A percentile compares a stretch with the other conserved stretches of the same genome.
Conservation (phyloP, 2,797 vertebrate species). For the Serranus cabrilla region DNA sequence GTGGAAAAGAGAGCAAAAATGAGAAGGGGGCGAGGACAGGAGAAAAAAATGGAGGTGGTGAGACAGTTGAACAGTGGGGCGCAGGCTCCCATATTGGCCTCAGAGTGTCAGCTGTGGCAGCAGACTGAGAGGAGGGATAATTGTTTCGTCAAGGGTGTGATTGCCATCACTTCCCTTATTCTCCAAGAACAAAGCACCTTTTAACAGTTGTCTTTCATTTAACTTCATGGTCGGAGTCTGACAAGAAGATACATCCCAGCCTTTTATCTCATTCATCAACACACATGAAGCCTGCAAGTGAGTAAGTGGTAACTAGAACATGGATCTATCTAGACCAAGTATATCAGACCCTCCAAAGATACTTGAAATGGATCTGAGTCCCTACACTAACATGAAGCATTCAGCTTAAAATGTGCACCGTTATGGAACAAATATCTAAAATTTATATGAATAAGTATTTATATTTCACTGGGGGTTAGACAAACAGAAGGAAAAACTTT, state of each 20-base stretch:
- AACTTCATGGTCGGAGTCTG: constrained; percentile 41
- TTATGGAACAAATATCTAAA: not conserved
- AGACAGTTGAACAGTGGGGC: constrained; percentile 50
- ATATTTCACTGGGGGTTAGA: not conserved
- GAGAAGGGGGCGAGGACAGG: constrained; percentile 17
- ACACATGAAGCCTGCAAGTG: constrained; percentile 1
- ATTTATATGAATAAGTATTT: no score
- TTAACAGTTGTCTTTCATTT: constrained; percentile 69
- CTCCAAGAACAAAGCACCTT: constrained; percentile 62
- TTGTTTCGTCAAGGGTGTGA: constrained; percentile 80
- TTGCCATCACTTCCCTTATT: constrained; percentile 72
- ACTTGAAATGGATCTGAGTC: not conserved
- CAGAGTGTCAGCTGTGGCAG: constrained; percentile 63
- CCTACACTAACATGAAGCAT: not conserved
- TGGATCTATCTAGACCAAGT: not conserved
- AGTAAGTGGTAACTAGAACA: not conserved
- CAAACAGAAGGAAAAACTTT: not conserved
- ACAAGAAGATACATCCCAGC: constrained; percentile 14
- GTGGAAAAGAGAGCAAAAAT: constrained; percentile 59
- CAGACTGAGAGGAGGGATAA: constrained; percentile 70
- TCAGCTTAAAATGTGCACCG: not conserved
- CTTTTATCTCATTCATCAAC: constrained; percentile 40
- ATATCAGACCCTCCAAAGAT: not conserved
- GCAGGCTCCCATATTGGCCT: constrained; percentile 54
- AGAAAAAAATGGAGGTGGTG: constrained; percentile 52